These are phyloP conservation scores for Scrobipalpa atriplicella DNA, from an alignment of 2,888 invertebrate species.

Conservation along the genomic window DNA sequence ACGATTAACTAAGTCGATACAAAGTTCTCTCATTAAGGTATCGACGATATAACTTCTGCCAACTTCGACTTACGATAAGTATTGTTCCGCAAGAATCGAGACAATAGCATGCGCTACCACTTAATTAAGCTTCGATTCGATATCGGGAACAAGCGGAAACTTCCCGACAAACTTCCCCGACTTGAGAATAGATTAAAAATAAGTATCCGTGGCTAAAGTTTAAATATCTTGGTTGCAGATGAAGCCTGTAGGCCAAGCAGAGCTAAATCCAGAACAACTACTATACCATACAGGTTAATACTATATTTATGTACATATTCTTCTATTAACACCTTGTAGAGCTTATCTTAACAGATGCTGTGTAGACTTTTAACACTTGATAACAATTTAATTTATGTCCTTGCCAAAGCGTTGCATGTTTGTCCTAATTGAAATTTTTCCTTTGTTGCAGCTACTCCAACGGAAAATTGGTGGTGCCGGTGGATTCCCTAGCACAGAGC, in stretches of 20 bases:
- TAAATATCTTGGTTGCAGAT: slow-evolving; percentile 78
- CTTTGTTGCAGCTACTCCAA: slow-evolving; percentile 80
- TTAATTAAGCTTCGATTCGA: slow-evolving; percentile 75
- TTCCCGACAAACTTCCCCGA: slow-evolving; percentile 60
- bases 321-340: neutral
- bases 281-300: slow-evolving; percentile 81
- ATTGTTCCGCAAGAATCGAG: slow-evolving; percentile 75
- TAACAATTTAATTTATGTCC: neutral
- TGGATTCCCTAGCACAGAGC: slow-evolving; percentile 82
- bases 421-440: slow-evolving; percentile 44
- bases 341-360: slow-evolving; percentile 6
- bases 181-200: slow-evolving; percentile 45
- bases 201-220: slow-evolving; percentile 37
- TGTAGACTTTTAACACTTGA: slow-evolving; percentile 14
- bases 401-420: slow-evolving; percentile 29
- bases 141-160: slow-evolving; percentile 60
- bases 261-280: slow-evolving; percentile 81
- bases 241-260: slow-evolving; percentile 81
- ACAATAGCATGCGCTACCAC: slow-evolving; percentile 77
- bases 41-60: slow-evolving; percentile 78
- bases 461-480: slow-evolving; percentile 83
- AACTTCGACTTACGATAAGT: slow-evolving; percentile 76
- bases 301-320: slow-evolving; percentile 36
- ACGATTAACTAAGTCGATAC: slow-evolving; percentile 78
- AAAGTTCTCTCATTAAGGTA: slow-evolving; percentile 82